Evolutionary conservation across 2,888 invertebrate genomes (phyloP).

Genomic region (Hirtodrosophila histrioides): DNA sequence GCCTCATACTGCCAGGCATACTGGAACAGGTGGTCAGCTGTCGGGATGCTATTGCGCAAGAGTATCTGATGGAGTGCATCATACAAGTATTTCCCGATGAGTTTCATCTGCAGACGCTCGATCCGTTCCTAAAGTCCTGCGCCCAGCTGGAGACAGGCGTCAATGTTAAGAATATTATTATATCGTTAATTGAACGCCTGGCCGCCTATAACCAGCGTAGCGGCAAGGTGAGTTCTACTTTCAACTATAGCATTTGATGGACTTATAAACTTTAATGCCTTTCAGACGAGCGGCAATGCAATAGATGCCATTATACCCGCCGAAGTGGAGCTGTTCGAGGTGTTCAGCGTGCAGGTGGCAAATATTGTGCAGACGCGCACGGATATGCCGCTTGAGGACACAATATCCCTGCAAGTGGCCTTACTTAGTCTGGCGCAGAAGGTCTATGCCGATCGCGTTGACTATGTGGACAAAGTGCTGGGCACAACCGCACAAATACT

Average conservation of each 20-base stretch:
- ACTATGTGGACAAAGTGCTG: slow-evolving; percentile 97
- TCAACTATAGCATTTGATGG: background rate
- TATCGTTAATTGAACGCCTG: slow-evolving; percentile 96
- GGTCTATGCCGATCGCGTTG: slow-evolving; percentile 97
- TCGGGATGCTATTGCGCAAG: slow-evolving; percentile 98
- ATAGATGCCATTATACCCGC: slow-evolving; percentile 88
- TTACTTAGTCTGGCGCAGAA: slow-evolving; percentile 97
- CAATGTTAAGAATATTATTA: slow-evolving; percentile 99
- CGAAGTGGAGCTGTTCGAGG: slow-evolving; percentile 97
- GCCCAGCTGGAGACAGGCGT: slow-evolving; percentile 97
- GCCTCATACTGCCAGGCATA: slow-evolving; percentile 96
- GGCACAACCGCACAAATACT: slow-evolving; percentile 96
- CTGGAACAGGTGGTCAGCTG: slow-evolving; percentile 99
- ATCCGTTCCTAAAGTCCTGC: slow-evolving; percentile 97
- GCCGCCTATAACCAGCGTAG: slow-evolving; percentile 93
- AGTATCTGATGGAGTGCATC: slow-evolving; percentile 99
- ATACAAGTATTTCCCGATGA: slow-evolving; percentile 99
- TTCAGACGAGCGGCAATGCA: slow-evolving; percentile 84
- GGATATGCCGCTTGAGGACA: slow-evolving; percentile 98
- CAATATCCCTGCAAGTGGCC: slow-evolving; percentile 97
- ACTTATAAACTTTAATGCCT: background rate
- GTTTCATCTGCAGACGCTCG: slow-evolving; percentile 97
- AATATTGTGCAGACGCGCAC: slow-evolving; percentile 97
- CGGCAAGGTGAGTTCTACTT: slow-evolving; percentile 84
- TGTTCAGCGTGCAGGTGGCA: slow-evolving; percentile 98